Conservation (phyloP, 2,113 vertebrate species). For the Mellivora capensis region DNA sequence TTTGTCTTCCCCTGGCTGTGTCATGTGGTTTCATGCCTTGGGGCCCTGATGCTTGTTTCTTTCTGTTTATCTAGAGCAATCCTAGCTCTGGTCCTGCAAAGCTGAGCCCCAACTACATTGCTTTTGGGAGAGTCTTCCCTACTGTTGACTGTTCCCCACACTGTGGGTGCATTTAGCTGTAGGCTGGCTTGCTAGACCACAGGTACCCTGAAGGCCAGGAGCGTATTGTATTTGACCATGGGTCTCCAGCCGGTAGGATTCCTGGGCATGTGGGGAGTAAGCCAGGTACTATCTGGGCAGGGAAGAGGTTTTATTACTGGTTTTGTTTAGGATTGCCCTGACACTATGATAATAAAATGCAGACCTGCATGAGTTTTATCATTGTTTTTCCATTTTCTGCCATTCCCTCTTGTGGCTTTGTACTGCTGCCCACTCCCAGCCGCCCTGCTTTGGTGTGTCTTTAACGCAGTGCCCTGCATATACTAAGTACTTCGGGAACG, state of each 20-base stretch:
- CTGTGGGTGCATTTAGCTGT: background rate
- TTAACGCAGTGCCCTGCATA: background rate
- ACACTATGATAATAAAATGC: background rate
- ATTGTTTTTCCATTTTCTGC: background rate
- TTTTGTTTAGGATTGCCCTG: background rate
- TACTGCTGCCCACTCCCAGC: rapidly evolving
- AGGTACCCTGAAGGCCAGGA: background rate
- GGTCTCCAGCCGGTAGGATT: background rate
- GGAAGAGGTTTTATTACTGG: background rate
- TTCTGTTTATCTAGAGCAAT: background rate
- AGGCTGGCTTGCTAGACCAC: background rate
- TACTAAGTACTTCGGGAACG: background rate
- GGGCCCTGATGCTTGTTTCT: no score
- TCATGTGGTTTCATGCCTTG: background rate
- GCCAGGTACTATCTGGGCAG: background rate
- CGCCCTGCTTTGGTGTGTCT: background rate
- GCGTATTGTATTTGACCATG: background rate
- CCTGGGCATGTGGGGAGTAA: background rate
- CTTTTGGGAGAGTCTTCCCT: background rate
- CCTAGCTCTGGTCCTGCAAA: background rate
- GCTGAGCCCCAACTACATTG: background rate
- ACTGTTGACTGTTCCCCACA: background rate
- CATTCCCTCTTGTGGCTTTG: background rate
- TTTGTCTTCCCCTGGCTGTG: background rate
- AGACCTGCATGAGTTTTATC: background rate